Evolutionary conservation across 2,113 vertebrate genomes (phyloP).

Genomic region (Cariama cristata): DNA sequence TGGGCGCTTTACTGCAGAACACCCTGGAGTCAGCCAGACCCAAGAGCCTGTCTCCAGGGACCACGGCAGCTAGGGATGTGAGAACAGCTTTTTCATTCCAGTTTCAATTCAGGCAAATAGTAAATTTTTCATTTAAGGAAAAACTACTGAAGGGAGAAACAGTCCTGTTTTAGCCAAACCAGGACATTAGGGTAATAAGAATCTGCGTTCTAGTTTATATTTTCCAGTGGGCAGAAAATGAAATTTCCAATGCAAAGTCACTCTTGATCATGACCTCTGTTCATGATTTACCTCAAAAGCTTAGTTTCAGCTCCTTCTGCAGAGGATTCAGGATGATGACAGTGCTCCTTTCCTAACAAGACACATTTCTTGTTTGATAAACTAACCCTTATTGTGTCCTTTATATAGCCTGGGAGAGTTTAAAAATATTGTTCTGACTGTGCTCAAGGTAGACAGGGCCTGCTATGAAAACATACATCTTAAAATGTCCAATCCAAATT

Average conservation of each 20-base stretch:
- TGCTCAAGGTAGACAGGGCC: background rate
- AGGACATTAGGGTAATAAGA: no score
- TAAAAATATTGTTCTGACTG: background rate
- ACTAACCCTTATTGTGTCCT: background rate
- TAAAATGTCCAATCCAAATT: background rate
- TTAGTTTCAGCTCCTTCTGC: background rate
- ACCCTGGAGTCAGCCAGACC: background rate
- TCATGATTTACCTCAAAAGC: background rate
- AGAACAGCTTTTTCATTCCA: background rate
- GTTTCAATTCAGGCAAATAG: no score
- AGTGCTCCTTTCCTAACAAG: background rate
- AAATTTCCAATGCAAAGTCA: background rate
- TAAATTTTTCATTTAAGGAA: no score
- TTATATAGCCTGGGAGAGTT: background rate
- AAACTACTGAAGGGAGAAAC: no score
- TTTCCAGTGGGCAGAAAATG: background rate
- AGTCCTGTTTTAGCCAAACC: no score
- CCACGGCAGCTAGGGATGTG: background rate
- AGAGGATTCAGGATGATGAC: background rate
- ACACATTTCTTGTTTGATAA: background rate
- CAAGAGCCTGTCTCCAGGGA: background rate
- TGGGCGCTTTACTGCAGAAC: background rate
- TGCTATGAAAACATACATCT: background rate
- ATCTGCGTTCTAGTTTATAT: background rate
- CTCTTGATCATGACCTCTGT: background rate